These are phyloP conservation scores for Octomys mimax DNA, from an alignment of 2,797 vertebrate genomes.

Conservation along the genomic window DNA sequence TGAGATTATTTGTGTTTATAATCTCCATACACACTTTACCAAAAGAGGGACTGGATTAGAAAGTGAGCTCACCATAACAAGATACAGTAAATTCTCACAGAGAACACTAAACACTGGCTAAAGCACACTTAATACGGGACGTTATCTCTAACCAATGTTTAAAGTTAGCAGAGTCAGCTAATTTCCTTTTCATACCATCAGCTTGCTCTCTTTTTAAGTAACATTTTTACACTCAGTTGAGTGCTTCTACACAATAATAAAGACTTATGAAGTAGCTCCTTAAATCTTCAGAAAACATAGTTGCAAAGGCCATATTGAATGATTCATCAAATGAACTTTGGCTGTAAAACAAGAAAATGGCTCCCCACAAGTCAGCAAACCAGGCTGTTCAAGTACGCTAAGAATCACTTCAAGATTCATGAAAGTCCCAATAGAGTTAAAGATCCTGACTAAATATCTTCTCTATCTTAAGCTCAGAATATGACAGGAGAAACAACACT, in stretches of 20 bases:
- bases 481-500: neutral
- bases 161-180: conserved; percentile 50
- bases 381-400: neutral
- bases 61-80: neutral
- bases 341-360: conserved; percentile 22
- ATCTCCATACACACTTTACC: conserved; percentile 73
- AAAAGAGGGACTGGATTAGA: conserved; percentile 62
- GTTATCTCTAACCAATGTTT: conserved; percentile 41
- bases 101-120: conserved; percentile 49
- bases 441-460: conserved; percentile 8
- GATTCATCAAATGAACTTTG: neutral
- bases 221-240: conserved; percentile 7
- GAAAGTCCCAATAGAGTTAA: neutral
- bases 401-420: neutral
- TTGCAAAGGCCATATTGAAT: conserved; percentile 3
- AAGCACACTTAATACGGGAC: neutral
- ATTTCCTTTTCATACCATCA: conserved; percentile 14
- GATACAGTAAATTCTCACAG: conserved; percentile 35
- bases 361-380: neutral
- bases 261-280: conserved; percentile 15
- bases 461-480: neutral
- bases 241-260: neutral
- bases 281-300: conserved; percentile 52
- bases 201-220: conserved; percentile 43
- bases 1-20: conserved; percentile 65